These are phyloP conservation scores for Thripadectes ignobilis DNA, from an alignment of 2,797 vertebrate species.

Conservation along the genomic window DNA sequence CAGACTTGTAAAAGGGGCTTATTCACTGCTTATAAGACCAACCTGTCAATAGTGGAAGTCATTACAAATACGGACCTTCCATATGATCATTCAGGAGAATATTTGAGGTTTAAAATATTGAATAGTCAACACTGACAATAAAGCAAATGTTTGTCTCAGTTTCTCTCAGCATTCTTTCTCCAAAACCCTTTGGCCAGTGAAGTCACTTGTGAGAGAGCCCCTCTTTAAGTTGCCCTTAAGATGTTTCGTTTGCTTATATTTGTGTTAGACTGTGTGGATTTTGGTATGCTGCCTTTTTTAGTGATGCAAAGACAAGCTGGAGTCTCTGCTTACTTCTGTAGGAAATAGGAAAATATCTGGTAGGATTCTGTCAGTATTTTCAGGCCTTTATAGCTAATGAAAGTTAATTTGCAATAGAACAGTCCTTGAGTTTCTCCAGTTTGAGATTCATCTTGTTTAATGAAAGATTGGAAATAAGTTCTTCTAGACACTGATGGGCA, in stretches of 20 bases:
- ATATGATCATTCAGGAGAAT: background rate
- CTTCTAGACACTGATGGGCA: background rate
- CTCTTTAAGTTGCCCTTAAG: background rate
- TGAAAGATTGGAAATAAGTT: background rate
- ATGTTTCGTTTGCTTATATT: background rate
- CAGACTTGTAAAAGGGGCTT: background rate
- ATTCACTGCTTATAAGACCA: background rate
- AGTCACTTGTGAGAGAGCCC: background rate
- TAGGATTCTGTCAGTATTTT: background rate
- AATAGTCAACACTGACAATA: background rate
- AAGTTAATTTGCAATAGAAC: background rate
- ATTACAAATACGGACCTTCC: background rate
- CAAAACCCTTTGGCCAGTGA: background rate
- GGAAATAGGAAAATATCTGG: background rate
- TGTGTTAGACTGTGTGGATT: background rate
- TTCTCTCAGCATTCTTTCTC: background rate
- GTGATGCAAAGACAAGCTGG: background rate
- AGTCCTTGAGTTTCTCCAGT: background rate
- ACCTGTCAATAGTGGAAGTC: background rate
- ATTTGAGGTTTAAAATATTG: background rate
- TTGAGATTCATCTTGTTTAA: background rate
- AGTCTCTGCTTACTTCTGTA: background rate
- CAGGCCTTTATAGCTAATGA: background rate
- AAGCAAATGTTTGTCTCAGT: background rate
- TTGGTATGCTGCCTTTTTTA: background rate